Conservation (phyloP, 1,140 invertebrate genomes). For the Calliopsis andreniformis region DNA sequence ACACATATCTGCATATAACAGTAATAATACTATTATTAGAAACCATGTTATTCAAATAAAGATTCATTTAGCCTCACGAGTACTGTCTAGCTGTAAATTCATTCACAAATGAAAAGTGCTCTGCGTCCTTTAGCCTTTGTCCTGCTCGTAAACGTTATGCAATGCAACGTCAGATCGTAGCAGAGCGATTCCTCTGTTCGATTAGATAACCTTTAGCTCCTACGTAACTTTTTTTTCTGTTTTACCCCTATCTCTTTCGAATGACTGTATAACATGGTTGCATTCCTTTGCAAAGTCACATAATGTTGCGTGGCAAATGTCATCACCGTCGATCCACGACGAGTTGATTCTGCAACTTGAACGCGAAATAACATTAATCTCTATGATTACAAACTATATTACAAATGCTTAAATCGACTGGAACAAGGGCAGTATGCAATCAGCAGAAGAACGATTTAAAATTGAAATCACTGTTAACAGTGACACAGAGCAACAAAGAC, state of each 20-base stretch:
- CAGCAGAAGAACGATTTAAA: too few relatives aligned
- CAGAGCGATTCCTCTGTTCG: background rate
- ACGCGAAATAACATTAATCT: too few relatives aligned
- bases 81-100: too few relatives aligned
- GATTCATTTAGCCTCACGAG: too few relatives aligned
- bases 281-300: constrained; percentile 18
- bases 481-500: too few relatives aligned
- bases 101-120: background rate
- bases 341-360: background rate
- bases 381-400: too few relatives aligned
- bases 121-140: background rate
- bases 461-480: too few relatives aligned
- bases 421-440: too few relatives aligned
- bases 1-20: too few relatives aligned
- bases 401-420: too few relatives aligned
- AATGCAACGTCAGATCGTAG: background rate
- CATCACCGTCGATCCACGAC: background rate
- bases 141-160: background rate
- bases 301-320: background rate
- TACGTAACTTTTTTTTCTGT: background rate
- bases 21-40: too few relatives aligned
- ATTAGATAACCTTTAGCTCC: constrained; percentile 8
- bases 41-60: too few relatives aligned
- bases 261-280: constrained; percentile 1
- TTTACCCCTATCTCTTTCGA: background rate